phyloP scores from a whole-genome alignment of 2,113 vertebrate species.

The Triplophysa dalaica region DNA sequence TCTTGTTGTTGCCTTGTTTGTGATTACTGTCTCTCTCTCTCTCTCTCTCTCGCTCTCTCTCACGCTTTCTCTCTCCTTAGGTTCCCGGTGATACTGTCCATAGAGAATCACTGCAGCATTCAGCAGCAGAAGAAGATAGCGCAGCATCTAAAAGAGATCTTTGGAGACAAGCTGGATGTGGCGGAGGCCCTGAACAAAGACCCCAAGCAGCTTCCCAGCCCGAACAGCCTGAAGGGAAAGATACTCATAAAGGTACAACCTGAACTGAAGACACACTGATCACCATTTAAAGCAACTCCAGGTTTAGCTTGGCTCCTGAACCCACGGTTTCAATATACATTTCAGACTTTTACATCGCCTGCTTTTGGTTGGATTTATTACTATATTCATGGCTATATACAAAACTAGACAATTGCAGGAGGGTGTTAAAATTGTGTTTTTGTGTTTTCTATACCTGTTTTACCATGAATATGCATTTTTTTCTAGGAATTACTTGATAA shows the following conservation, averaged over 20 bases:
- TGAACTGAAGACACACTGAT: not conserved
- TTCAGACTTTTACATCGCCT: not conserved
- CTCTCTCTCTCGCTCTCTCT: slow-evolving; percentile 1
- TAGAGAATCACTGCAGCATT: slow-evolving; percentile 95
- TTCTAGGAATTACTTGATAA: too few species aligned
- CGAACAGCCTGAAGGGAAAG: slow-evolving; percentile 88
- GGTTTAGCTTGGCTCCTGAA: not conserved
- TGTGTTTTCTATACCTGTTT: too few species aligned
- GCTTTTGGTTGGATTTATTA: not conserved
- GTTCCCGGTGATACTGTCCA: slow-evolving; percentile 91
- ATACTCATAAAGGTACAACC: slow-evolving; percentile 90
- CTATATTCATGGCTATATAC: too few species aligned
- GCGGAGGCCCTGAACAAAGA: slow-evolving; percentile 77
- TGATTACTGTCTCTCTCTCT: not conserved
- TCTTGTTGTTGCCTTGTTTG: slow-evolving; percentile 1
- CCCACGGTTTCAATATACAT: not conserved
- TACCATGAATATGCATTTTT: too few species aligned
- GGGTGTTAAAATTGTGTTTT: too few species aligned
- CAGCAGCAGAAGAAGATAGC: slow-evolving; percentile 97
- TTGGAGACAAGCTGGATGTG: slow-evolving; percentile 89
- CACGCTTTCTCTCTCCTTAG: slow-evolving; percentile 58
- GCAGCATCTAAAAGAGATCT: slow-evolving; percentile 88
- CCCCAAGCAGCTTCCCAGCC: slow-evolving; percentile 86
- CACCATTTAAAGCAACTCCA: not conserved
- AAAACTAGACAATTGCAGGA: too few species aligned